Evolutionary conservation across 2,888 invertebrate genomes (phyloP).

Genomic region (Limnephilus marmoratus): DNA sequence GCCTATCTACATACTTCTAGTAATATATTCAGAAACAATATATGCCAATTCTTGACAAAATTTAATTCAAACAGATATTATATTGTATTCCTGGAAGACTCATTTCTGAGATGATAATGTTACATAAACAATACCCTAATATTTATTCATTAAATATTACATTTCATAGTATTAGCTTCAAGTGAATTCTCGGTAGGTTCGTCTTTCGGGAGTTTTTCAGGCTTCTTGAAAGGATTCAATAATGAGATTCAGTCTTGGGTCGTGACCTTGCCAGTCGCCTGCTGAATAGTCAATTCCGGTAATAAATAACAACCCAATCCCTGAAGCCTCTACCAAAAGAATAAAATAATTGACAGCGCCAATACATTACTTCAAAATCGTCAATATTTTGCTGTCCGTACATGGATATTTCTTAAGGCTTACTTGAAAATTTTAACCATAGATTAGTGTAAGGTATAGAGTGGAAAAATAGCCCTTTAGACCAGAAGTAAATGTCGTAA

Average conservation of each 20-base stretch:
- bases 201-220: neutral
- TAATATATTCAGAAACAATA: neutral
- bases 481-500: neutral
- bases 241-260: neutral
- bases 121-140: neutral
- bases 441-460: neutral
- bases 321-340: neutral
- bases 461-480: neutral
- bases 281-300: neutral
- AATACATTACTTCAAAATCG: neutral
- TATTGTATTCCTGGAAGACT: neutral
- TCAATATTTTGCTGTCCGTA: neutral
- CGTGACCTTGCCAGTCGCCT: neutral
- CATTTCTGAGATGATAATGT: neutral
- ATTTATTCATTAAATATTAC: neutral
- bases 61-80: neutral
- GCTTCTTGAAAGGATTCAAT: neutral
- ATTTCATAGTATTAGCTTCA: neutral
- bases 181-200: neutral
- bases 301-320: neutral
- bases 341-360: conserved; percentile 22
- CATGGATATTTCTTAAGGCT: neutral
- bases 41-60: neutral
- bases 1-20: neutral
- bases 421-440: conserved; percentile 56